Conservation (phyloP, 2,113 vertebrate genomes). For the Apus apus region DNA sequence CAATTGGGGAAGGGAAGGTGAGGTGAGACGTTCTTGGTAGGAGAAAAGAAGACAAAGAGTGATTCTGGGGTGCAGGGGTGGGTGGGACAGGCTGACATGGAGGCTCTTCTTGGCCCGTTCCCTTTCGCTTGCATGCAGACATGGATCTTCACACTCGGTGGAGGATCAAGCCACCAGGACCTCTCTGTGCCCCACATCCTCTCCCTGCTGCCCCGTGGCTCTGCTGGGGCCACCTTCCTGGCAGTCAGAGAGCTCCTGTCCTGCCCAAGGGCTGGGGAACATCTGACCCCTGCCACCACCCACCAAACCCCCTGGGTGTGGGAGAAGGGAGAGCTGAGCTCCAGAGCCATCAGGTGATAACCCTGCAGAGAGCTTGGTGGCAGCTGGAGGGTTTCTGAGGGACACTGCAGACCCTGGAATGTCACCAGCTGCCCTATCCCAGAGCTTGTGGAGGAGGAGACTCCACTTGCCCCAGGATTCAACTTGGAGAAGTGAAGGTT, state of each 20-base stretch:
- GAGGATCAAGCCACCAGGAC: not conserved
- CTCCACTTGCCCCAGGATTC: not conserved
- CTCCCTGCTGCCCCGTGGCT: accelerated
- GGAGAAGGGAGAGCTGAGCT: not conserved
- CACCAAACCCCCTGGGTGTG: not conserved
- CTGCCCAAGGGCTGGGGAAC: not conserved
- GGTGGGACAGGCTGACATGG: not conserved
- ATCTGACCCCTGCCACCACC: not conserved
- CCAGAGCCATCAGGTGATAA: not conserved
- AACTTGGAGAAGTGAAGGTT: too few relatives aligned
- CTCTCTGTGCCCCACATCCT: accelerated
- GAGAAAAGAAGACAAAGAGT: not conserved
- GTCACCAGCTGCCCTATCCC: not conserved
- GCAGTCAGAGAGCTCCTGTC: not conserved
- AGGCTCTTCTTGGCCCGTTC: not conserved
- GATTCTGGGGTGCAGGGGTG: not conserved
- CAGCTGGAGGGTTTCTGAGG: not conserved
- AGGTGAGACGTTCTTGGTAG: not conserved
- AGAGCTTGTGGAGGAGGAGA: not conserved
- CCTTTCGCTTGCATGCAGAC: not conserved
- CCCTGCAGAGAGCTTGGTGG: not conserved
- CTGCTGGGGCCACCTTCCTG: not conserved
- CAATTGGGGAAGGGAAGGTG: not conserved
- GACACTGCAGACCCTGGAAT: not conserved
- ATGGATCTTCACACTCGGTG: accelerated